phyloP scores from a whole-genome alignment of 2,888 invertebrate genomes.

The Alloscopus bannaensis region DNA sequence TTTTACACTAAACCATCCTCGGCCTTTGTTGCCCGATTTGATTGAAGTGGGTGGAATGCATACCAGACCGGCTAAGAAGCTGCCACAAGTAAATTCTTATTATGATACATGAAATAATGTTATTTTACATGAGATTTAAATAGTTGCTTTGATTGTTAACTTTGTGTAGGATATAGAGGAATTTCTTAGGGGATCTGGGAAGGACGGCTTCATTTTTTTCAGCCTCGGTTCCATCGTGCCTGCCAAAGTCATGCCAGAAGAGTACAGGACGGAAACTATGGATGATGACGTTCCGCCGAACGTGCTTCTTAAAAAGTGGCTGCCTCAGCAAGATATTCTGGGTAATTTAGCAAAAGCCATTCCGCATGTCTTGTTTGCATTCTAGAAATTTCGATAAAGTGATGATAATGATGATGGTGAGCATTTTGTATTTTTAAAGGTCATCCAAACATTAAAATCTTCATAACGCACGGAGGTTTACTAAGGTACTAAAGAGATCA shows the following conservation, averaged over 20 bases:
- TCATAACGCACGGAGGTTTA: slow-evolving; percentile 83
- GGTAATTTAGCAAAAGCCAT: background rate
- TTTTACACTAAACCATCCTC: slow-evolving; percentile 85
- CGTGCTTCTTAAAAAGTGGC: slow-evolving; percentile 75
- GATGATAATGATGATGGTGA: background rate
- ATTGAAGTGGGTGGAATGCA: slow-evolving; percentile 79
- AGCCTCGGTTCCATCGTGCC: slow-evolving; percentile 91
- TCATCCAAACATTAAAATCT: slow-evolving; percentile 79
- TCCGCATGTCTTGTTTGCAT: background rate
- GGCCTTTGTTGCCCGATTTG: slow-evolving; percentile 87
- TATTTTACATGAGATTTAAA: background rate
- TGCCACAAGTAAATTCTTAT: slow-evolving; percentile 79
- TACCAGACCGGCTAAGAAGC: slow-evolving; percentile 83
- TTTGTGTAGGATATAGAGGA: slow-evolving; percentile 76
- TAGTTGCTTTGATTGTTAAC: background rate
- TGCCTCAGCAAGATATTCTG: slow-evolving; percentile 8
- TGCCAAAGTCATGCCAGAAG: slow-evolving; percentile 87
- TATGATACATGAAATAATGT: background rate
- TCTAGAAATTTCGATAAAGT: background rate
- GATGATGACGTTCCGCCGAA: slow-evolving; percentile 79
- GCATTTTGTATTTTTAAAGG: slow-evolving; percentile 74
- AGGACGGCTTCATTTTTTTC: slow-evolving; percentile 86
- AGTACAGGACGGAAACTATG: slow-evolving; percentile 80
- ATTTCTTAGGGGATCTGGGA: slow-evolving; percentile 80
- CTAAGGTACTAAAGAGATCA: slow-evolving; percentile 74